phyloP scores from a whole-genome alignment of 1,140 invertebrate species.

The Lucilia cuprina region DNA sequence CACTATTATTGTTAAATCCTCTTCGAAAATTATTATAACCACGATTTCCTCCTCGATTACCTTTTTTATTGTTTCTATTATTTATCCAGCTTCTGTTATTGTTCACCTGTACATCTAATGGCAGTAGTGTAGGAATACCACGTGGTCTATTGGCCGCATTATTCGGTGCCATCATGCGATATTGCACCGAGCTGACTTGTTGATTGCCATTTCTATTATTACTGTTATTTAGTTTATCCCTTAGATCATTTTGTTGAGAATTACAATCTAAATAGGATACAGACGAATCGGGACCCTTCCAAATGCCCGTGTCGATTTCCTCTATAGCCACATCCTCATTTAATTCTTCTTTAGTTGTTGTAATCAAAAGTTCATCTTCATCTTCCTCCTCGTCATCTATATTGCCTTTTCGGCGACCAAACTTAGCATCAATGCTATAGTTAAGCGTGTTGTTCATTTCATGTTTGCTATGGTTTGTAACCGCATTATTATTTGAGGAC shows the following conservation, averaged over 20 bases:
- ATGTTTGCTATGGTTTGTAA: background rate
- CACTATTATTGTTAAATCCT: conserved; percentile 19
- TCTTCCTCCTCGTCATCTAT: conserved; percentile 25
- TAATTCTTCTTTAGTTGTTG: background rate
- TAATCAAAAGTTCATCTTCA: background rate
- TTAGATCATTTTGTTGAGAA: conserved; percentile 27
- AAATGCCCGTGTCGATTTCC: conserved; percentile 31
- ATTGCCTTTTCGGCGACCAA: conserved; percentile 28
- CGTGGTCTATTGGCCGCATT: conserved; percentile 37
- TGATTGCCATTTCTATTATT: background rate
- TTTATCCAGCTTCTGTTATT: conserved; percentile 31
- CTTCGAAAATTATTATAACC: conserved; percentile 12
- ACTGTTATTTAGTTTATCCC: conserved; percentile 17
- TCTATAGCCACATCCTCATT: background rate
- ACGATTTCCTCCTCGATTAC: conserved; percentile 34
- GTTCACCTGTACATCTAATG: conserved; percentile 7
- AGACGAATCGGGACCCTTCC: conserved; percentile 14
- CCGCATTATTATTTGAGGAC: background rate
- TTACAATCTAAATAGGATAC: conserved; percentile 30
- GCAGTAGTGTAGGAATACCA: conserved; percentile 38
- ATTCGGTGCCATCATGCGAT: conserved; percentile 42
- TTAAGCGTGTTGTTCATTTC: background rate
- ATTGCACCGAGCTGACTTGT: conserved; percentile 34
- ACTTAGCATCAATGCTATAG: background rate
- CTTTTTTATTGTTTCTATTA: background rate